Conservation (phyloP, 2,113 vertebrate genomes). For the Melanerpes aurifrons region DNA sequence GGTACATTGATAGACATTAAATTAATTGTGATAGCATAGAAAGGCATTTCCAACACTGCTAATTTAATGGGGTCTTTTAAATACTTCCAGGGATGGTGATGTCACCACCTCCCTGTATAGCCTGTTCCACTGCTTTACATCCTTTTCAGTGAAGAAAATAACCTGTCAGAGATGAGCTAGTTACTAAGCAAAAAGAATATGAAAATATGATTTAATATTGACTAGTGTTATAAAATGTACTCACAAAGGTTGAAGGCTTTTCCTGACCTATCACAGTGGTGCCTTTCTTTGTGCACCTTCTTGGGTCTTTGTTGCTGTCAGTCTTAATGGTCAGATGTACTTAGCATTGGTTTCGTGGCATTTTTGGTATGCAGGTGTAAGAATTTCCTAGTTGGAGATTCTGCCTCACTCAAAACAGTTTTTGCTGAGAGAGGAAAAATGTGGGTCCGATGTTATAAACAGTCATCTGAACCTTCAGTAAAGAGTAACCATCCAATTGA, state of each 20-base stretch:
- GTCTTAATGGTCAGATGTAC: background rate
- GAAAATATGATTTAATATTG: background rate
- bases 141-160: too few relatives aligned
- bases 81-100: too few relatives aligned
- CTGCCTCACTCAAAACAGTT: background rate
- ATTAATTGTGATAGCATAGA: background rate
- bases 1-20: background rate
- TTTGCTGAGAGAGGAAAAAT: background rate
- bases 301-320: background rate
- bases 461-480: background rate
- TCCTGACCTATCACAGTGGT: background rate
- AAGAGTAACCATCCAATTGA: background rate
- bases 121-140: too few relatives aligned
- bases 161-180: background rate
- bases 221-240: background rate
- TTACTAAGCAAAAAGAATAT: background rate
- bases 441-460: background rate
- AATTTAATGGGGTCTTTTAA: background rate
- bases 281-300: background rate
- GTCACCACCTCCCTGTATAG: too few relatives aligned
- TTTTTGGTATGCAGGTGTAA: background rate
- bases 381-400: background rate
- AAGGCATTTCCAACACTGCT: background rate
- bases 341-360: background rate
- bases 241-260: background rate